Evolutionary conservation across 23 tunicate genomes (phyloP).

Genomic region (Styela clava): DNA sequence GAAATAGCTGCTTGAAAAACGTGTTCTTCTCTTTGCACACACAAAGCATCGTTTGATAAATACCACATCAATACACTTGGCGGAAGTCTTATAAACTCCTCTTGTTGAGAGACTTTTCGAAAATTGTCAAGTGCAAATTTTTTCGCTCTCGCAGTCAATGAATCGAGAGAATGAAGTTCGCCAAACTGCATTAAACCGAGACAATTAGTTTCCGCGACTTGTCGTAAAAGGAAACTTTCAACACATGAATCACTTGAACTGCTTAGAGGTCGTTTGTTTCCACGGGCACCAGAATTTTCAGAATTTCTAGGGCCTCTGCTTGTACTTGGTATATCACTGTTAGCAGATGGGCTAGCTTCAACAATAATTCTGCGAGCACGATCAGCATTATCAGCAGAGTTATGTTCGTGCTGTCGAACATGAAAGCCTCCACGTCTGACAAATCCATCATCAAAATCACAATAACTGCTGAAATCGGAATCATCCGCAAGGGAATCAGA

Average conservation of each 20-base stretch:
- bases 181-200: slow-evolving; percentile 77
- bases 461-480: slow-evolving; percentile 34
- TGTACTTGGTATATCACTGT: slow-evolving; percentile 14
- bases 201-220: slow-evolving; percentile 71
- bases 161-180: slow-evolving; percentile 63
- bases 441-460: slow-evolving; percentile 12
- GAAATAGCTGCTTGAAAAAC: slow-evolving; percentile 70
- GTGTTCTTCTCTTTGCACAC: slow-evolving; percentile 68
- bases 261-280: slow-evolving; percentile 14
- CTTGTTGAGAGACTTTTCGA: slow-evolving; percentile 64
- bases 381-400: not conserved
- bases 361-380: not conserved
- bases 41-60: slow-evolving; percentile 53
- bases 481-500: slow-evolving; percentile 31
- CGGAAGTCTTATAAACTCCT: slow-evolving; percentile 73
- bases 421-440: not conserved
- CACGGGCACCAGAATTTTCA: not conserved
- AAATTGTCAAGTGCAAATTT: slow-evolving; percentile 56
- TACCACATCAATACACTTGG: slow-evolving; percentile 39
- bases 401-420: not conserved
- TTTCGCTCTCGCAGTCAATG: slow-evolving; percentile 52
- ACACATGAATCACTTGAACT: slow-evolving; percentile 35
- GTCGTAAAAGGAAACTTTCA: slow-evolving; percentile 58
- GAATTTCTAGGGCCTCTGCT: slow-evolving; percentile 4
- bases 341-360: not conserved